phyloP scores from a whole-genome alignment of 2,113 vertebrate species.

The Uria aalge region DNA sequence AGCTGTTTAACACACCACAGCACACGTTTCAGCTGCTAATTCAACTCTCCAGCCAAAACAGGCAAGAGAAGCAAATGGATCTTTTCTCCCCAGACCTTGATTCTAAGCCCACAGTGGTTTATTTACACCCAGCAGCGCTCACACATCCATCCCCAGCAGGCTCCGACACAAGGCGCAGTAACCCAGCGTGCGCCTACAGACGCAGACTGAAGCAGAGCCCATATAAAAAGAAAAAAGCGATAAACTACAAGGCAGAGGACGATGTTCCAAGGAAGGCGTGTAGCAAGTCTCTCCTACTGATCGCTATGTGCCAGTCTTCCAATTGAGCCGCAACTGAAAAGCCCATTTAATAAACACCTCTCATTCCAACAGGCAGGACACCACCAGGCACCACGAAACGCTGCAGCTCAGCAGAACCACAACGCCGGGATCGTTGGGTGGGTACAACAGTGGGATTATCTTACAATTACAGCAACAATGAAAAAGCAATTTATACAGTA shows the following conservation, averaged over 20 bases:
- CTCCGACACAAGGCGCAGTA: background rate
- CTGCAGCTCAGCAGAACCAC: constrained; percentile 9
- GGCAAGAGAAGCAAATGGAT: background rate
- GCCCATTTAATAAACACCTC: background rate
- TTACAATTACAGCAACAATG: constrained; percentile 50
- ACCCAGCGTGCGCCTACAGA: background rate
- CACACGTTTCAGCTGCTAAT: background rate
- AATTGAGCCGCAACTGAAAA: background rate
- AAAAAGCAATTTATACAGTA: constrained; percentile 25
- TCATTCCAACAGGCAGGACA: constrained; percentile 4
- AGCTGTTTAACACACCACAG: background rate
- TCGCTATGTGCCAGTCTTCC: background rate
- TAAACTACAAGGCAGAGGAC: background rate
- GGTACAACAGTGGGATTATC: constrained; percentile 11
- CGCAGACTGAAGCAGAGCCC: background rate
- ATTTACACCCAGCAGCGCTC: background rate
- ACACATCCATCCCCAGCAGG: background rate
- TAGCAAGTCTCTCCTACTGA: background rate
- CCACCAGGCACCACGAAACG: background rate
- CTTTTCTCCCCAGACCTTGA: background rate
- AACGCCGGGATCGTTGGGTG: background rate
- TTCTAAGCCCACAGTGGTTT: background rate
- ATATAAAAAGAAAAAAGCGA: background rate
- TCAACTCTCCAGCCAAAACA: background rate
- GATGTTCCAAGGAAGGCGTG: background rate